Conservation (phyloP, 2,113 vertebrate genomes). For the Prinia subflava region DNA sequence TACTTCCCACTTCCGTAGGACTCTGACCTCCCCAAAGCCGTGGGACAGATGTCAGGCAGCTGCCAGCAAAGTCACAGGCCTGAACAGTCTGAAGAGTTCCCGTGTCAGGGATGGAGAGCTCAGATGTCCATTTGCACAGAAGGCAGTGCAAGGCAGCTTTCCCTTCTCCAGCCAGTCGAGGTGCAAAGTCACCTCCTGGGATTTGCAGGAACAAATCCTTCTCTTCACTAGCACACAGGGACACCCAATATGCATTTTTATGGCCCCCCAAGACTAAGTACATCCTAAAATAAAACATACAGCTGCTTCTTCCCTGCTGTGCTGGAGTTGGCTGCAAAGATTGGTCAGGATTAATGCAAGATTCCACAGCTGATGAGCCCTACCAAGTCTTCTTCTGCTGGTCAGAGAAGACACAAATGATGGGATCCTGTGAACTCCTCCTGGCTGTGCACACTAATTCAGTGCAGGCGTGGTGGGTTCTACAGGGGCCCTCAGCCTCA, state of each 20-base stretch:
- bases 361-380: not conserved
- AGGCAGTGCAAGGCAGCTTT: fast-evolving
- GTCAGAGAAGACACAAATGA: not conserved
- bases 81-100: not conserved
- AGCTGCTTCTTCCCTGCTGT: not conserved
- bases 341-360: not conserved
- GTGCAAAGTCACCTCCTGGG: not conserved
- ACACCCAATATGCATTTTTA: not conserved
- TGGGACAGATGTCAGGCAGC: not conserved
- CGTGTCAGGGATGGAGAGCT: not conserved
- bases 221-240: not conserved
- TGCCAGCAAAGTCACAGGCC: not conserved
- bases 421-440: not conserved
- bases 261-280: not conserved
- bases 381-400: not conserved
- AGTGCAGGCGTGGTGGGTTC: not conserved
- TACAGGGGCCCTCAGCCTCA: not conserved
- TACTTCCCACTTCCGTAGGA: not conserved
- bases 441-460: not conserved
- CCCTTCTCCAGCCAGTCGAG: not conserved
- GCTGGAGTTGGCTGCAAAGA: not conserved
- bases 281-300: not conserved
- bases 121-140: not conserved
- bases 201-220: not conserved
- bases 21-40: not conserved